Evolutionary conservation across 1,140 invertebrate species (phyloP), one percentile per base, ranked within the genome.

Genomic region (Drosophila sulfurigaster): DNA sequence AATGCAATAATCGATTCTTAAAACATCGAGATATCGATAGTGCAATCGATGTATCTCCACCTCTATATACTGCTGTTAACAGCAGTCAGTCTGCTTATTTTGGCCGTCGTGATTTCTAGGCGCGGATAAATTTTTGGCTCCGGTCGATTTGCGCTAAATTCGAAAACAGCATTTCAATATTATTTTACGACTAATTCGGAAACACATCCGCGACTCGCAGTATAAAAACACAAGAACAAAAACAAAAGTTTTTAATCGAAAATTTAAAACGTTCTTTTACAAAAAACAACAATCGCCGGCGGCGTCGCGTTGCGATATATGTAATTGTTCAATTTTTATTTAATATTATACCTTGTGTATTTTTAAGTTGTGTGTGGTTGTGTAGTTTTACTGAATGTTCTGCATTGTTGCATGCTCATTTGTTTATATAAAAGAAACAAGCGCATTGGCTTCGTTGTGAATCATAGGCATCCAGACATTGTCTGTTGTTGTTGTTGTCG

Each of bases 271-370:
- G 51, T 73, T 63, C 3, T 70, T 63, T 2, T 56, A n/a, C 10
- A 20, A 25, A 25, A 25, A 25, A 60, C 38, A 62, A 46, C 60
- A 49, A 49, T 16, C 52, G 72, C 32, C 70, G 45, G 35, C 62
- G 58, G 73, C n/a, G 54, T 65, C 77, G 68, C 64, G 52, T 30
- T 52, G 63, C 77, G 35, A 83, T 80, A 79, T 75, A 80, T 87
- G 67, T 76, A 80, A 71, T 81, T 78, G 69, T 85, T 79, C 52
- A 63, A 8, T 68, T 77, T 25, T 82, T 32, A 16, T 56, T 62
- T 35, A 62, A 45, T 30, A 41, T 63, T 30, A 41, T 63, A 38
- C 25, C 4, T 30, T 57, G 32, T 52, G 38, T 52, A 13, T 72
- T 56, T 25, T 60, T 62, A 25, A 59, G 64, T 65, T 66, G 35